Evolutionary conservation across 2,797 vertebrate species (phyloP), one percentile per base, ranked within the genome.

Genomic region (Clarias laeviceps): DNA sequence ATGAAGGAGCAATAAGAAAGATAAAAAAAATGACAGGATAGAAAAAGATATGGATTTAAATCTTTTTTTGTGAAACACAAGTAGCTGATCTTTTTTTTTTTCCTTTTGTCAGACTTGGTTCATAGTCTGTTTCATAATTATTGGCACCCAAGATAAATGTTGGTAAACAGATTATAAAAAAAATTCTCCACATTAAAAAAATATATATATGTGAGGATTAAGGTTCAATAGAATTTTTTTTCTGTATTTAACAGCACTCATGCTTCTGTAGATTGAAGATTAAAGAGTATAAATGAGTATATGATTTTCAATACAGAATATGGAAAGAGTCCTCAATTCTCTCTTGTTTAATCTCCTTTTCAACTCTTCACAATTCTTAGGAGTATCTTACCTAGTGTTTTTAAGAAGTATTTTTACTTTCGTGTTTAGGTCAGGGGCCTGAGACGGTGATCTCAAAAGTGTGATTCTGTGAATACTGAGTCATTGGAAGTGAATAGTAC

Each of bases 21-120:
- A 32, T 20, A 20, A 1, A 7, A 61, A 57, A 50, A 57, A 77
- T 8, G 4, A 59, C 56, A 34, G 56, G 12, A 57, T 57, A 17
- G 56, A 76, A 76, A 50, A 78, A 59, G 74, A 78, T 61, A 37
- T 59, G 29, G 9, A 59, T 77, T 34, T 59, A 12, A 29, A 54
- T 14, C 4, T 32, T 77, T 57, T 29, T 76, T 22, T 77, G 4
- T 77, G 27, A 57, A 32, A 59, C 17, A 59, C 2, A 59, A 3
- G 12, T 34, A 37, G 34, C 29, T 34, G 20, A 22, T 15, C 27
- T 64, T 11, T 27, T n/a, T 54, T 6, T 57, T 57, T 50, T 40
- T 0, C 9, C 0, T 37, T 14, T 40, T 34, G 20, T 61, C 29
- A 34, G 12, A 15, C 2, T 45, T 27, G 57, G 24, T 18, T 64